Percentiles rank a stretch among this genome's conserved stretches.
These are phyloP conservation scores for Caranx ignobilis DNA, from an alignment of 2,113 vertebrate genomes.

Conservation along the genomic window DNA sequence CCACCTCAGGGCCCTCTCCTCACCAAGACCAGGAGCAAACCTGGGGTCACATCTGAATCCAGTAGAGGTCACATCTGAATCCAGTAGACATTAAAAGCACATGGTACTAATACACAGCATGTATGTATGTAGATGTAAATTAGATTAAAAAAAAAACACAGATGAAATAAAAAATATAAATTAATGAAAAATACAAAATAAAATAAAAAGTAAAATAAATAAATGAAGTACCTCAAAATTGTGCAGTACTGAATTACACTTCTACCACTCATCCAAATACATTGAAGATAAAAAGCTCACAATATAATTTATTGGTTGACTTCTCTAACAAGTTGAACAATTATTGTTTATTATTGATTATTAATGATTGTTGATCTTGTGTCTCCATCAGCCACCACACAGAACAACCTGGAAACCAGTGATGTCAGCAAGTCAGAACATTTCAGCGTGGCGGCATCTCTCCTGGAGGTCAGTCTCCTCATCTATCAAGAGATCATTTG, in stretches of 20 bases:
- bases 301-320: neutral
- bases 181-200: too few species aligned
- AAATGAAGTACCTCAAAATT: neutral
- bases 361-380: neutral
- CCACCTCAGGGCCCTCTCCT: too few species aligned
- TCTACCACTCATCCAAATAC: neutral
- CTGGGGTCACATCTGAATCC: too few species aligned
- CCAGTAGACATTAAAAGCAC: too few species aligned
- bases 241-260: neutral
- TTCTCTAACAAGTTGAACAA: neutral
- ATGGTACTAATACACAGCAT: too few species aligned
- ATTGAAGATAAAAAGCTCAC: neutral
- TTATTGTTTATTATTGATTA: neutral
- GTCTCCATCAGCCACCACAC: slow-evolving; percentile 80
- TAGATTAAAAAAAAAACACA: too few species aligned
- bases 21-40: too few species aligned
- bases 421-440: slow-evolving; percentile 85
- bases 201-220: too few species aligned
- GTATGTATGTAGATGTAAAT: too few species aligned
- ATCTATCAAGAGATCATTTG: neutral
- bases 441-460: slow-evolving; percentile 82
- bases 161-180: too few species aligned
- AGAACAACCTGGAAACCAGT: slow-evolving; percentile 91
- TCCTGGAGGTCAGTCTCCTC: slow-evolving; percentile 85
- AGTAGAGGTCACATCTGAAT: too few species aligned